A percentile compares a stretch with the other conserved stretches of the same genome.
Conservation (phyloP, 2,113 vertebrate genomes). For the Phyllostomus discolor region DNA sequence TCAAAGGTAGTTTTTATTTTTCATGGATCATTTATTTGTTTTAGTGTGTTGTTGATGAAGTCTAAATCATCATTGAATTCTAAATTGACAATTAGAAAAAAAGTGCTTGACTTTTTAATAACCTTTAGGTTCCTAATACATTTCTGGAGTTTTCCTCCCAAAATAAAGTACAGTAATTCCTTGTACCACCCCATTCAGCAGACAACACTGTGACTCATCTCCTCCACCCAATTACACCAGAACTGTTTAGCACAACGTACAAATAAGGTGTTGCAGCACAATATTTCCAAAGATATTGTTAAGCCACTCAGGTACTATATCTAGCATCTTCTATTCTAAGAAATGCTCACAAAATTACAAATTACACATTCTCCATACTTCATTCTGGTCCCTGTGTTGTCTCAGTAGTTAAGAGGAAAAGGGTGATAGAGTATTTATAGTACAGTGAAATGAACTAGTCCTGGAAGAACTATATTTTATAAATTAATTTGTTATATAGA, state of each 20-base stretch:
- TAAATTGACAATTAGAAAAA: background rate
- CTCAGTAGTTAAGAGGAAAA: background rate
- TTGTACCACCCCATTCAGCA: background rate
- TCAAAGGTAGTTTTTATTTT: background rate
- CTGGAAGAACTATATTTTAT: background rate
- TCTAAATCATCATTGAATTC: slow-evolving; percentile 17
- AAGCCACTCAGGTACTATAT: background rate
- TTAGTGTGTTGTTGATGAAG: background rate
- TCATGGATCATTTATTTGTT: background rate
- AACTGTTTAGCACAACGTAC: background rate
- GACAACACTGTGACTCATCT: slow-evolving; percentile 22
- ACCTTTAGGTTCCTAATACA: background rate
- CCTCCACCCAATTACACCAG: background rate
- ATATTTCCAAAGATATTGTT: background rate
- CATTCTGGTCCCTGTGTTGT: background rate
- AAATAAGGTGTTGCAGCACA: background rate
- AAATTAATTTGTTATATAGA: background rate
- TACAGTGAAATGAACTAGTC: background rate
- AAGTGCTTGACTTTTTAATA: background rate
- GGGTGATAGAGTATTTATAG: background rate
- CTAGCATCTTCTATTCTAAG: background rate
- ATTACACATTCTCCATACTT: background rate
- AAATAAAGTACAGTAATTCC: background rate
- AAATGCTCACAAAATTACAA: background rate
- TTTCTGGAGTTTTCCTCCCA: slow-evolving; percentile 37